Percentiles rank a stretch among this genome's conserved stretches.
Conservation (phyloP, 2,888 invertebrate species). For the Synergus itoensis region DNA sequence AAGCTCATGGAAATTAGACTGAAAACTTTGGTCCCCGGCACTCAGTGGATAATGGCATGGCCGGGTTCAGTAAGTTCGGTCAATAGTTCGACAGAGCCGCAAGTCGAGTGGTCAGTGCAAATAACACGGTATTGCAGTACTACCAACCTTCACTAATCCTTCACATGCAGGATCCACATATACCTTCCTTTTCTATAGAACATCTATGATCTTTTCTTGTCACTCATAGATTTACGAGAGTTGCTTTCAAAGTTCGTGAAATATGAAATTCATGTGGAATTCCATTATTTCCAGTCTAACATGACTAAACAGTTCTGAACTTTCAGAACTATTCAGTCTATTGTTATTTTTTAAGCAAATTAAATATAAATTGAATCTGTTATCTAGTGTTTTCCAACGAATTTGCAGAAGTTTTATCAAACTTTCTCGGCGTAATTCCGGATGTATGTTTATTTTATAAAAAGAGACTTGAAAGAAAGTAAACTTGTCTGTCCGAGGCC, state of each 20-base stretch:
- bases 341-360: neutral
- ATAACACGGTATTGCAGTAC: constrained; percentile 28
- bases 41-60: constrained; percentile 40
- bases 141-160: constrained; percentile 15
- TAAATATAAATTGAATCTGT: too few relatives aligned
- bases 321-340: too few relatives aligned
- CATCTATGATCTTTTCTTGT: neutral
- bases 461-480: constrained; percentile 7
- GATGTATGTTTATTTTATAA: neutral
- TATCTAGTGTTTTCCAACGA: neutral
- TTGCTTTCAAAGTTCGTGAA: neutral
- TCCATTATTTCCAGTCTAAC: neutral
- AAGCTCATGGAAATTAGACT: constrained; percentile 42
- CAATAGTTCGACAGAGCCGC: constrained; percentile 43
- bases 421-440: neutral
- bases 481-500: constrained; percentile 9
- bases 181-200: neutral
- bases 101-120: constrained; percentile 42
- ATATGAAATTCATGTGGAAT: neutral
- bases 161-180: constrained; percentile 10
- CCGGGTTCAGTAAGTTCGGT: constrained; percentile 32
- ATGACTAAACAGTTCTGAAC: too few relatives aligned
- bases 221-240: neutral
- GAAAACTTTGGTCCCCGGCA: constrained; percentile 42
- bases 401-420: neutral